These are phyloP conservation scores for Alsophila aescularia DNA, from an alignment of 2,888 invertebrate species.

Conservation along the genomic window DNA sequence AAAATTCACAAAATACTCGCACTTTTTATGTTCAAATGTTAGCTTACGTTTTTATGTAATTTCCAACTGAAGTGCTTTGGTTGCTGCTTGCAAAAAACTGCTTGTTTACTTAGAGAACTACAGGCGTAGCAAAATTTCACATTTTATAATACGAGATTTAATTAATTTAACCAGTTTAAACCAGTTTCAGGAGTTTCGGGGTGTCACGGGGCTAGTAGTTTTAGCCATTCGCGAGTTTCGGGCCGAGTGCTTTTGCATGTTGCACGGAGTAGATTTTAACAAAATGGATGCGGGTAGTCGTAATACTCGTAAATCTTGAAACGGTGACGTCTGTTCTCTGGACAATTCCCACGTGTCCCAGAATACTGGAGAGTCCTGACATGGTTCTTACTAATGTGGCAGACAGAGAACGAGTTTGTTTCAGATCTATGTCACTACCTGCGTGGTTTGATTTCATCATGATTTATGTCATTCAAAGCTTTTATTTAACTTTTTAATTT, in stretches of 20 bases:
- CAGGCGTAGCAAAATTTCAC: too few relatives aligned
- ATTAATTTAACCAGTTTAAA: conserved; percentile 9
- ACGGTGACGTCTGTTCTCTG: conserved; percentile 53
- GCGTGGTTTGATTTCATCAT: neutral
- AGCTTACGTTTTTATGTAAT: too few relatives aligned
- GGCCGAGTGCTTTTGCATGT: conserved; percentile 60
- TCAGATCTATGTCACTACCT: neutral
- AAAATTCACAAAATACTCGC: neutral
- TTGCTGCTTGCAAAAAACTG: too few relatives aligned
- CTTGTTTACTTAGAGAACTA: too few relatives aligned
- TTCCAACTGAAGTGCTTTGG: too few relatives aligned
- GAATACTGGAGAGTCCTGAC: conserved; percentile 15
- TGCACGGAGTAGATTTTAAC: conserved; percentile 68
- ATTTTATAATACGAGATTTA: neutral
- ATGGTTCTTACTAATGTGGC: conserved; percentile 9
- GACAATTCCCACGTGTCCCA: conserved; percentile 33
- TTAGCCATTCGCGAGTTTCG: conserved; percentile 46
- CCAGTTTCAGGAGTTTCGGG: conserved; percentile 28
- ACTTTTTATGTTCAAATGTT: neutral
- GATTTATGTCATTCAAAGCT: too few relatives aligned
- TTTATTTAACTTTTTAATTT: too few relatives aligned
- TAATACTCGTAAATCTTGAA: conserved; percentile 70
- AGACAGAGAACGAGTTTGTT: conserved; percentile 14
- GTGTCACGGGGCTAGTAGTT: conserved; percentile 38
- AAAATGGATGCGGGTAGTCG: conserved; percentile 65